A percentile compares a stretch with the other conserved stretches of the same genome.
These are phyloP conservation scores for Steinernema feltiae DNA, from an alignment of 1,140 invertebrate genomes.

Conservation along the genomic window DNA sequence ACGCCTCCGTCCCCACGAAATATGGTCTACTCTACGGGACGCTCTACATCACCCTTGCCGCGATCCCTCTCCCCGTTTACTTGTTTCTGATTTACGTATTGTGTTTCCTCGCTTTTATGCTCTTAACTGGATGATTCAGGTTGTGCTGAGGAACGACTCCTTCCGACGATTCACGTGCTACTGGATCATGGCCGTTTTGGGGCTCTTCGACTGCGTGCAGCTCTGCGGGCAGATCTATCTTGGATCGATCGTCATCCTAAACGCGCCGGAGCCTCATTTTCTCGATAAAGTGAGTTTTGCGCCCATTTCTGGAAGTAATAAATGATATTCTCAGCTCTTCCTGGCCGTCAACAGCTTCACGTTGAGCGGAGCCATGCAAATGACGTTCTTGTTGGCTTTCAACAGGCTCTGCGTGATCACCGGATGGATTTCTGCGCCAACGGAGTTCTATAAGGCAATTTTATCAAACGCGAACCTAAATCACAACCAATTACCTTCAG, in stretches of 20 bases:
- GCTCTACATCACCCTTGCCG: background rate
- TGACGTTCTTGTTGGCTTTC: background rate
- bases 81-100: background rate
- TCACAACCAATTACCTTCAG: background rate
- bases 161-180: background rate
- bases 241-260: background rate
- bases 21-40: background rate
- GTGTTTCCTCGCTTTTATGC: background rate
- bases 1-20: background rate
- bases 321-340: background rate
- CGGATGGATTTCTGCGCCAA: background rate
- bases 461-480: no score
- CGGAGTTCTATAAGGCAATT: background rate
- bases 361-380: background rate
- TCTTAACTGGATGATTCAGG: background rate
- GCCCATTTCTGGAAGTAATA: no score
- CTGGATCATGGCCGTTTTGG: background rate
- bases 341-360: constrained; percentile 1
- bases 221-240: background rate
- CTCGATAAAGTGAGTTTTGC: background rate
- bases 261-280: background rate
- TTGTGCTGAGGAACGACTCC: background rate
- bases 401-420: constrained; percentile 1
- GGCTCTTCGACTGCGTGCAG: background rate
- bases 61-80: background rate